These are phyloP conservation scores for Gonatopus flavifemur DNA, from an alignment of 1,140 invertebrate genomes.

Conservation along the genomic window DNA sequence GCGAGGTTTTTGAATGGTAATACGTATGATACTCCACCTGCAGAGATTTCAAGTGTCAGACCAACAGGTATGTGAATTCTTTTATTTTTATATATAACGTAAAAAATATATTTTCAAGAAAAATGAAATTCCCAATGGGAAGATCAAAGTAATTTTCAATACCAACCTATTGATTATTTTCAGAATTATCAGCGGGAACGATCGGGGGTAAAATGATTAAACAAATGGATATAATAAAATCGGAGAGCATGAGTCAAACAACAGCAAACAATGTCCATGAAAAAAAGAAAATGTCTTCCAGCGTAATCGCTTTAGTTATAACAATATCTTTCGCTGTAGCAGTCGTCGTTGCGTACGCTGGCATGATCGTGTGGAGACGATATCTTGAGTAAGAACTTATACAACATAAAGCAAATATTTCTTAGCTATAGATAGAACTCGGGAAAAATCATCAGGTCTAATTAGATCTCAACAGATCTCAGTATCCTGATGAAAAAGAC, in stretches of 20 bases:
- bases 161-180: background rate
- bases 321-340: constrained; percentile 40
- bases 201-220: background rate
- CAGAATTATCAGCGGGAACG: background rate
- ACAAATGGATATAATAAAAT: background rate
- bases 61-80: background rate
- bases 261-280: background rate
- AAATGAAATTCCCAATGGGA: background rate
- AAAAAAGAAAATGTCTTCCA: constrained; percentile 25
- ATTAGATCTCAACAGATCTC: no score
- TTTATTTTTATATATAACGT: background rate
- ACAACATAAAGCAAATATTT: background rate
- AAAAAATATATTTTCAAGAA: background rate
- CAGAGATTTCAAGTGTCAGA: background rate
- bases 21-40: background rate
- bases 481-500: no score
- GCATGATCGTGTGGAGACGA: constrained; percentile 47
- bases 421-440: background rate
- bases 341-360: constrained; percentile 42
- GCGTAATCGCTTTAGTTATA: constrained; percentile 36
- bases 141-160: background rate
- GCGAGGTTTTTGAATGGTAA: background rate
- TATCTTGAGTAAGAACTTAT: constrained; percentile 52
- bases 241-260: no score
- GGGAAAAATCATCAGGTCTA: no score